These are phyloP conservation scores for Hyles euphorbiae DNA, from an alignment of 1,140 invertebrate genomes.

Conservation along the genomic window DNA sequence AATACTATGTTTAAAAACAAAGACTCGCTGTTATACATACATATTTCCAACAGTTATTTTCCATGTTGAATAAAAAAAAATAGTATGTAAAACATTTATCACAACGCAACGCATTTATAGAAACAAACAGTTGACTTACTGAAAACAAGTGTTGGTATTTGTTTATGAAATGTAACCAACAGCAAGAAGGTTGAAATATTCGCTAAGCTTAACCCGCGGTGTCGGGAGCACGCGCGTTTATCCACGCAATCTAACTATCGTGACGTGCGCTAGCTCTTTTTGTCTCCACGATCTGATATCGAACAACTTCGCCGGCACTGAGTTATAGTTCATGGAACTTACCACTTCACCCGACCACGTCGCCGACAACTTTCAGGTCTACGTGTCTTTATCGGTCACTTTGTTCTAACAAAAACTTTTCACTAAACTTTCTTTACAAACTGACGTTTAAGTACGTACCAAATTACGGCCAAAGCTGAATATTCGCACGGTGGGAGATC, in stretches of 20 bases:
- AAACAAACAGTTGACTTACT: too few species aligned
- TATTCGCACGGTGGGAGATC: not conserved
- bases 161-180: not conserved
- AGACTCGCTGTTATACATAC: too few species aligned
- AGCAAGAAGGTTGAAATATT: slow-evolving; percentile 13
- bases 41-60: too few species aligned
- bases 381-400: slow-evolving; percentile 30
- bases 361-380: slow-evolving; percentile 28
- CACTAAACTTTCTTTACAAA: slow-evolving; percentile 12
- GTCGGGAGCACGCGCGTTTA: slow-evolving; percentile 33
- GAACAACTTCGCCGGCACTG: slow-evolving; percentile 36
- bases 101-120: too few species aligned
- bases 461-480: not conserved
- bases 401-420: slow-evolving; percentile 20
- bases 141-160: not conserved
- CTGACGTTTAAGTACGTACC: slow-evolving; percentile 3
- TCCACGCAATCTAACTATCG: slow-evolving; percentile 41
- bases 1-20: too few species aligned
- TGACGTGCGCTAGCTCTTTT: slow-evolving; percentile 32
- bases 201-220: slow-evolving; percentile 23
- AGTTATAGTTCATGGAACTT: slow-evolving; percentile 44
- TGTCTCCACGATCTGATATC: slow-evolving; percentile 51
- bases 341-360: slow-evolving; percentile 29
- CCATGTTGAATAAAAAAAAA: too few species aligned
- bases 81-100: too few species aligned